Conservation (phyloP, 2,797 vertebrate genomes). For the Myiotriccus ornatus region DNA sequence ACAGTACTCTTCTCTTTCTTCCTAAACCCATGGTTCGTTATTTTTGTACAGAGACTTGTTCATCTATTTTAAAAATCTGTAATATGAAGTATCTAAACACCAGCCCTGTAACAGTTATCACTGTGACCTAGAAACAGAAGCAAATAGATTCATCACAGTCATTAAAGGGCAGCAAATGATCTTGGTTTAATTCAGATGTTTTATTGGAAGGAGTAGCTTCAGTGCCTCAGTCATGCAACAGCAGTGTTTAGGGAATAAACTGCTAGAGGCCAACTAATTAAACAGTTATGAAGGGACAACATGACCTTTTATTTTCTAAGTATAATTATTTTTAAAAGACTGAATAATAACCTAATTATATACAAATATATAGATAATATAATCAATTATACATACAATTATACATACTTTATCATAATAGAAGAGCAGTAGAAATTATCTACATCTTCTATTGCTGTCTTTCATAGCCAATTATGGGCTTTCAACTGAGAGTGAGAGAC, state of each 20-base stretch:
- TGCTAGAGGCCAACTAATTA: conserved; percentile 29
- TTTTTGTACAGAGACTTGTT: not conserved
- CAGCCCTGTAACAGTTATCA: not conserved
- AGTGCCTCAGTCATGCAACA: not conserved
- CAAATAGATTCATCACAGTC: not conserved
- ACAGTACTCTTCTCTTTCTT: not conserved
- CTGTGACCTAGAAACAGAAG: not conserved
- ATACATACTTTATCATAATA: not conserved
- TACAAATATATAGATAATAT: not conserved
- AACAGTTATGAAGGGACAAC: not conserved
- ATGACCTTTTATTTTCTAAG: not conserved
- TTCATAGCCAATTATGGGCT: conserved; percentile 3
- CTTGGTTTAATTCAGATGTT: not conserved
- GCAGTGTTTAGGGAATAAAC: not conserved
- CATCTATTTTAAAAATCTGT: not conserved
- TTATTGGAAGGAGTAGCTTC: conserved; percentile 16
- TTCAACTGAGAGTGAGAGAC: conserved; percentile 4
- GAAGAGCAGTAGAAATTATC: not conserved
- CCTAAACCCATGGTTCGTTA: not conserved
- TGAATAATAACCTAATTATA: not conserved
- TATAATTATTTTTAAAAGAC: not conserved
- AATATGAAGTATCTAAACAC: not conserved
- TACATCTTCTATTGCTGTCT: not conserved
- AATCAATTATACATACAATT: not conserved
- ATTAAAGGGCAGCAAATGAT: not conserved